These are phyloP conservation scores for Oscheius sp. DNA, from an alignment of 2,888 invertebrate genomes.

Conservation along the genomic window DNA sequence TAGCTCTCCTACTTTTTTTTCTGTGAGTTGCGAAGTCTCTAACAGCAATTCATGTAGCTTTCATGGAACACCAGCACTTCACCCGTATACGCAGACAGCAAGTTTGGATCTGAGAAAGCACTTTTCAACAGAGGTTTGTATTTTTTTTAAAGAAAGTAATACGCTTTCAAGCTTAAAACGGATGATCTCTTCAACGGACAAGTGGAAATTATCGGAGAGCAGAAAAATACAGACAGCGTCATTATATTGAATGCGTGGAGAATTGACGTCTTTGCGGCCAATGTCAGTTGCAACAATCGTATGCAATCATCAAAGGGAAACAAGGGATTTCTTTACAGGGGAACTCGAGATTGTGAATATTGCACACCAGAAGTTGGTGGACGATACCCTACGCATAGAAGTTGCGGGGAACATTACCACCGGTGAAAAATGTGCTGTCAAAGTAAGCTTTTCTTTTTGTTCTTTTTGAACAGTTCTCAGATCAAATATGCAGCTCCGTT, in stretches of 20 bases:
- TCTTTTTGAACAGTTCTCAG: background rate
- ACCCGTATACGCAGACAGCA: background rate
- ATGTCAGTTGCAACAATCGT: conserved; percentile 15
- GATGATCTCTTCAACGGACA: conserved; percentile 12
- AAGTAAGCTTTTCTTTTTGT: background rate
- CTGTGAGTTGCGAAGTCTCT: conserved; percentile 8
- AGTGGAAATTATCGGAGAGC: conserved; percentile 13
- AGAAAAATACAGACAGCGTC: conserved; percentile 9
- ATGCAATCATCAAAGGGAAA: conserved; percentile 2
- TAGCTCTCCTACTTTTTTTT: background rate
- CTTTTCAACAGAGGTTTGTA: conserved; percentile 16
- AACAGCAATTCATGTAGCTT: background rate
- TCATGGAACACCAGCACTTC: background rate
- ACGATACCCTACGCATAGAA: conserved; percentile 17
- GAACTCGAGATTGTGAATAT: background rate
- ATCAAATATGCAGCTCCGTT: conserved; percentile 27
- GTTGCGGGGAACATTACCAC: conserved; percentile 3
- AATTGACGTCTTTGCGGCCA: conserved; percentile 7
- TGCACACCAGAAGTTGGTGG: conserved; percentile 9
- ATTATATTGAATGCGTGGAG: conserved; percentile 27
- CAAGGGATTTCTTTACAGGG: background rate
- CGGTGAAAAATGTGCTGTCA: conserved; percentile 16
- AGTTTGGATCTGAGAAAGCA: conserved; percentile 19
- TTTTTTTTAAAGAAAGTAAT: background rate
- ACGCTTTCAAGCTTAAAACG: conserved; percentile 1